Evolutionary conservation across 2,113 vertebrate species (phyloP), one percentile per base, ranked within the genome.

Genomic region (Empidonax traillii): DNA sequence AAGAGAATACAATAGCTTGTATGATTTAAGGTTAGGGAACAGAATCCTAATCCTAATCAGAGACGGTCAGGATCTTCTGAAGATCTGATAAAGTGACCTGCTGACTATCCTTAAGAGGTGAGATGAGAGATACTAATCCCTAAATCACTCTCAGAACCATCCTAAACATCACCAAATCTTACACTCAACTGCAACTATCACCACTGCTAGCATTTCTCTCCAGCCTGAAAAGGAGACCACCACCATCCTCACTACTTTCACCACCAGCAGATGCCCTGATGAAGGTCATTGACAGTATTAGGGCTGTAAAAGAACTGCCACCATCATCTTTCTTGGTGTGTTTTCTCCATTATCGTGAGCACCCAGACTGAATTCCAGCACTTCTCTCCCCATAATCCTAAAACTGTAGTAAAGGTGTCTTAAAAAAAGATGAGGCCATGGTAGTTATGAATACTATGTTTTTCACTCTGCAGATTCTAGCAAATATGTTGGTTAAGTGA

Each of bases 291-390:
- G 52, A 23, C 37, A 72, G n/a, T 35, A 37, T 1, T 11, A 51
- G 31, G 44, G 4, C 23, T 84, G 17, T 18, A 68, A 68, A 73
- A 80, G 14, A 0, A 10, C 22, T 55, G 14, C 22, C 37, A 59
- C 19, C 3, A 23, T 31, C 39, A 43, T 46, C 52, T 72, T 49
- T 84, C 62, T 82, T 0, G 0, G 13, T 21, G 17, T 31, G 5
- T 5, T 68, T 83, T 80, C 58, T 68, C 47, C 33, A 22, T 20
- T 49, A 12, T 25, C 21, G 5, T 19, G 25, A 87, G 20, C 18
- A 92, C 10, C 8, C 33, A 33, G 27, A 35, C 3, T 56, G 37
- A 87, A 61, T 66, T 55, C 5, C 47, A 53, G 8, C 15, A 37
- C 44, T 52, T 62, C 8, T 88, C 25, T 67, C 30, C 33, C 19